Evolutionary conservation across 2,113 vertebrate species (phyloP).

Genomic region (Actenoides hombroni): DNA sequence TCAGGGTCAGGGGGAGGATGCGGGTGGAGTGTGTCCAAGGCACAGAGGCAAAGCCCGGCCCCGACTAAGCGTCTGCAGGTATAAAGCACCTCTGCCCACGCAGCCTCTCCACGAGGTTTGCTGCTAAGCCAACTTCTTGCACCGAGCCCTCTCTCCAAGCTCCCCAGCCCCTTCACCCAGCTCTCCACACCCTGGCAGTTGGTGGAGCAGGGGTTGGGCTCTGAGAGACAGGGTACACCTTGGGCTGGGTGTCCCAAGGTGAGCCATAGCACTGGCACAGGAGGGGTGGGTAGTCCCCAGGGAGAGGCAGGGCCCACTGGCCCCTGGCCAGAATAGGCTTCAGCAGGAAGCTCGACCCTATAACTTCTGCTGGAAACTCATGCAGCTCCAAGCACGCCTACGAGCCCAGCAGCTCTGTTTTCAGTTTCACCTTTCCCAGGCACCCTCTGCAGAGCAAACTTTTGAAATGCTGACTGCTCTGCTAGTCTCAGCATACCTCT

Average conservation of each 20-base stretch:
- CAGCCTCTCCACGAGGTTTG: background rate
- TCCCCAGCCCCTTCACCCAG: background rate
- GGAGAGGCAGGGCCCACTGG: fast-evolving
- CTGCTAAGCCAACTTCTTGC: background rate
- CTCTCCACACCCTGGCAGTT: background rate
- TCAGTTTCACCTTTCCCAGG: background rate
- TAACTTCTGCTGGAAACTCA: background rate
- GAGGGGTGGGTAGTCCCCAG: background rate
- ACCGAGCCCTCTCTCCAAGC: fast-evolving
- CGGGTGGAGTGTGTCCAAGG: background rate
- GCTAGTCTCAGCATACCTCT: background rate
- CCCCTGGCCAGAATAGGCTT: fast-evolving
- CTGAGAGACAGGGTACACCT: background rate
- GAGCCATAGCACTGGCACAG: background rate
- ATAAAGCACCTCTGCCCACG: background rate
- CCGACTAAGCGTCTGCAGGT: background rate
- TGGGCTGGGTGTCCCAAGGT: background rate
- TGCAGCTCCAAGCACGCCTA: fast-evolving
- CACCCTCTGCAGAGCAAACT: background rate
- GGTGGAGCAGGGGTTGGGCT: background rate
- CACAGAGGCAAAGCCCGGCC: background rate
- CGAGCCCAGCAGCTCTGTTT: fast-evolving
- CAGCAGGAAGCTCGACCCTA: background rate
- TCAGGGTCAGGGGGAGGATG: fast-evolving
- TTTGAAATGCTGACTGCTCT: background rate